These are phyloP conservation scores for Lethrus apterus DNA, from an alignment of 1,140 invertebrate genomes.

Conservation along the genomic window DNA sequence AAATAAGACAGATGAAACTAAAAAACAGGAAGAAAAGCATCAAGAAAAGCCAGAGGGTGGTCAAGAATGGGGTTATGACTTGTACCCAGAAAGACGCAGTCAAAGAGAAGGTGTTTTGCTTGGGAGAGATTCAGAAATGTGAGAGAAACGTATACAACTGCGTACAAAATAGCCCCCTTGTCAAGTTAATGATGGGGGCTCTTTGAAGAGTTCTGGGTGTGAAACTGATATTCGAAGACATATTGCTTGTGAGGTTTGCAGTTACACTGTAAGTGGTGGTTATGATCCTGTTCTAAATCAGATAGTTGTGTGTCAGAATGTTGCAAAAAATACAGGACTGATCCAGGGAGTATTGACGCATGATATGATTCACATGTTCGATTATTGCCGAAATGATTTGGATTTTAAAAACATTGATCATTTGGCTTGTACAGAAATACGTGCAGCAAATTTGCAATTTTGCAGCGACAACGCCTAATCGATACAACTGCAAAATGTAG, in stretches of 20 bases:
- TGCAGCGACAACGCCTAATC: too few relatives aligned
- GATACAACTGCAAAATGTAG: too few relatives aligned
- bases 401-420: slow-evolving; percentile 89
- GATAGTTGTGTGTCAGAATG: slow-evolving; percentile 90
- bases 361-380: slow-evolving; percentile 96
- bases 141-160: slow-evolving; percentile 72
- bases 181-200: slow-evolving; percentile 80
- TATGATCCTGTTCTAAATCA: slow-evolving; percentile 87
- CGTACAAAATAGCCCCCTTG: slow-evolving; percentile 70
- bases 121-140: slow-evolving; percentile 66
- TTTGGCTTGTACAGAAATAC: slow-evolving; percentile 90
- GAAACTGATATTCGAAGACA: slow-evolving; percentile 76
- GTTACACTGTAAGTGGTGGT: slow-evolving; percentile 74
- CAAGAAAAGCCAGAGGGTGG: slow-evolving; percentile 9
- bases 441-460: slow-evolving; percentile 85
- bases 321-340: slow-evolving; percentile 52
- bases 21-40: too few relatives aligned
- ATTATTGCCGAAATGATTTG: slow-evolving; percentile 81
- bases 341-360: slow-evolving; percentile 78
- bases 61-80: slow-evolving; percentile 63
- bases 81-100: slow-evolving; percentile 78
- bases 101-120: slow-evolving; percentile 49
- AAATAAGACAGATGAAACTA: not conserved
- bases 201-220: slow-evolving; percentile 76
- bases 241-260: slow-evolving; percentile 87